Evolutionary conservation across 2,888 invertebrate species (phyloP), one percentile per base, ranked within the genome.

Genomic region (Acleris cristana): DNA sequence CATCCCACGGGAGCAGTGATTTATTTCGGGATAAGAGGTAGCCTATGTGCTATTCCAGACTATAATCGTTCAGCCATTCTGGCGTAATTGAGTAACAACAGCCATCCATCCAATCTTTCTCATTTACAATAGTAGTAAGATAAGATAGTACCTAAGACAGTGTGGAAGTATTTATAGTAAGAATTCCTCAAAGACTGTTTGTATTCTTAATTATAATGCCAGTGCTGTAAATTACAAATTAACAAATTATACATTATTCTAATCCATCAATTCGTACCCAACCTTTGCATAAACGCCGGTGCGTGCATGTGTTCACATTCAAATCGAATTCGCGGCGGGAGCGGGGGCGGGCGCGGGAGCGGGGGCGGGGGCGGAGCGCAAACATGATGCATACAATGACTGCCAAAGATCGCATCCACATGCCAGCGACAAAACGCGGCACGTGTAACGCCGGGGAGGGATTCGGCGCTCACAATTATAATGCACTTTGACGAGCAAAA

Each of bases 321-420:
- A 76, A 77, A 79, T 78, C 73, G 75, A 72, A 73, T 71, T 64
- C 69, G 67, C 71, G 71, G 61, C 21, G 69, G 69, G 66, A 44
- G 56, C 55, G 69, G 69, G 69, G 16, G 73, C 44, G 73, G 69
- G 60, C 54, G 52, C 72, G 64, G 67, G 68, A 71, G 72, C 71
- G 72, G 73, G 72, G 75, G 73, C 75, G 77, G 72, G 77, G 79
- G 77, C 76, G 78, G 81, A 82, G 85, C 87, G 88, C 89, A 88
- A 89, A 89, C 87, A 87, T 87, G 71, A 84, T 90, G 92, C 92
- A 92, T 90, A 90, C 92, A 91, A 90, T 89, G 89, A 84, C 87
- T 87, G 89, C 86, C 87, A 86, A 88, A 87, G 86, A 89, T 88
- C 91, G 90, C 91, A 91, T 90, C 90, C 63, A 64, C 70, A 66